A percentile compares a stretch with the other conserved stretches of the same genome.
Conservation (phyloP, 2,888 invertebrate genomes). For the Athalia circularis region DNA sequence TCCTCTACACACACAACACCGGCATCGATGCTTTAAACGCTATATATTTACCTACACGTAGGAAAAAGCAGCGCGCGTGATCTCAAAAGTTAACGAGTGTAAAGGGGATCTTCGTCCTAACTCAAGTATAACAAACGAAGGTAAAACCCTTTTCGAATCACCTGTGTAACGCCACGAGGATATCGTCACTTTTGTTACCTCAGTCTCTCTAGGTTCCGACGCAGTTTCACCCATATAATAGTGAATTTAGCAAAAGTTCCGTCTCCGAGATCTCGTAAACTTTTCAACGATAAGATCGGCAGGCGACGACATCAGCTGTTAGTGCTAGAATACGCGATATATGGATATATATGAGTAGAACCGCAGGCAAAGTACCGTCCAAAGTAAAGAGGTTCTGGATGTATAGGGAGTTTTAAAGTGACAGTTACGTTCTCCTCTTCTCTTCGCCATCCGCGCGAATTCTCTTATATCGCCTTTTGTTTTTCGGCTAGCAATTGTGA, state of each 20-base stretch:
- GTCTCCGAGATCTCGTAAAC: slow-evolving; percentile 45
- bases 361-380: slow-evolving; percentile 2
- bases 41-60: too few relatives aligned
- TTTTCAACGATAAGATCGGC: slow-evolving; percentile 41
- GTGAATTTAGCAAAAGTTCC: slow-evolving; percentile 28
- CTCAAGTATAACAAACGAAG: slow-evolving; percentile 13
- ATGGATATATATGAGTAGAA: slow-evolving; percentile 1
- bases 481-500: slow-evolving; percentile 27
- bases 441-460: neutral
- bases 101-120: neutral
- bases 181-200: slow-evolving; percentile 23
- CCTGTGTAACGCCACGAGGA: neutral
- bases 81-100: slow-evolving; percentile 29
- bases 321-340: slow-evolving; percentile 24
- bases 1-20: neutral
- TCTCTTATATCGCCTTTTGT: slow-evolving; percentile 7
- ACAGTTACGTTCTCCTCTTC: neutral
- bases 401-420: neutral
- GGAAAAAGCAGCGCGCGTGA: slow-evolving; percentile 10
- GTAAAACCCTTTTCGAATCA: too few relatives aligned
- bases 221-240: neutral
- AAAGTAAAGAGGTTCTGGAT: neutral
- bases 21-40: neutral
- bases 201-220: neutral
- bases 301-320: slow-evolving; percentile 34